These are phyloP conservation scores for Tetramorium bicarinatum DNA, from an alignment of 2,888 invertebrate genomes.

Conservation along the genomic window DNA sequence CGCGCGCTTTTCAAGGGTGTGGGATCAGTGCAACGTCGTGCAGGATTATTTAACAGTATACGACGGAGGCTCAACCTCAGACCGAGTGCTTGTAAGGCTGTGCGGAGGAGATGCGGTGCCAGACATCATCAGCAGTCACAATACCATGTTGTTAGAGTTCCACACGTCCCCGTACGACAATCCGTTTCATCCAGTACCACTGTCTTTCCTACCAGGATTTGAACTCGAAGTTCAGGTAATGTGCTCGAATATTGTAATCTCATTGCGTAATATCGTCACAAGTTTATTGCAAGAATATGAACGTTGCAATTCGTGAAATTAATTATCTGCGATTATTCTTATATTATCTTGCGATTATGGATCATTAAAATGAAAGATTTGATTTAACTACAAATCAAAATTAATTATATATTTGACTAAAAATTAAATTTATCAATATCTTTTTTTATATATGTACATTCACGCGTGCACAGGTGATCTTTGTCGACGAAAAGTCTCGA, in stretches of 20 bases:
- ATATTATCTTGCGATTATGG: too few species aligned
- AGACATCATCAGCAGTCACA: conserved; percentile 92
- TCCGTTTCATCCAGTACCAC: conserved; percentile 92
- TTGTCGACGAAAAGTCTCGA: conserved; percentile 92
- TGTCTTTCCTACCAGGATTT: conserved; percentile 93
- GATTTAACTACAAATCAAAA: background rate
- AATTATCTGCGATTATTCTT: background rate
- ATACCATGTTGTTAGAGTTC: conserved; percentile 93
- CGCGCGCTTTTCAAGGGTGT: conserved; percentile 88
- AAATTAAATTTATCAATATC: background rate
- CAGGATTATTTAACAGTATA: conserved; percentile 94
- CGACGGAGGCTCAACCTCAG: conserved; percentile 91
- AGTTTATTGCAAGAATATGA: background rate
- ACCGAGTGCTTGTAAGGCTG: conserved; percentile 92
- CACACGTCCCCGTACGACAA: conserved; percentile 94
- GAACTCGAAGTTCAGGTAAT: conserved; percentile 93
- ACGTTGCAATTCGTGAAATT: background rate
- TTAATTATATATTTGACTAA: background rate
- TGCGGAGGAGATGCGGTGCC: conserved; percentile 94
- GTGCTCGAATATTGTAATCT: background rate
- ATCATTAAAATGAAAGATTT: background rate
- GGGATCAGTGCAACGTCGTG: conserved; percentile 94
- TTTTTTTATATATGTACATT: background rate
- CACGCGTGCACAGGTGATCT: conserved; percentile 88
- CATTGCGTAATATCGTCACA: background rate